Base-by-base conservation (phyloP, 2,888 invertebrate genomes). In the Drosophila suboccidentalis region DNA sequence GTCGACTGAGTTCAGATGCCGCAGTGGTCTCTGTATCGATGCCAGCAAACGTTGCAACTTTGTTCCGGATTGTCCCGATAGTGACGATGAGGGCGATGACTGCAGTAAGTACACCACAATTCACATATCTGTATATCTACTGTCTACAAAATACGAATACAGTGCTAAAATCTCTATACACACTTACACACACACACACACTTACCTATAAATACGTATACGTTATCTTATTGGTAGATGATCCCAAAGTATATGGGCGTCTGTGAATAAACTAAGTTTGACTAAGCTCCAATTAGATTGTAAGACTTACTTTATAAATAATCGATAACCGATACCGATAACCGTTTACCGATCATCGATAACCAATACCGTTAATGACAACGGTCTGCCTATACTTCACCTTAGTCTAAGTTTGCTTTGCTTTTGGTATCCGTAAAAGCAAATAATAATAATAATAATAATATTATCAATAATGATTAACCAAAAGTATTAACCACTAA, bases 1-100 rank as follows among this genome's bases (percentile, higher is more conserved):
- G 1, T 43, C 91, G 2, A 92, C 93, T 58, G 94, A 96, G 89
- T 95, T 94, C 92, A 93, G 93, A 70, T 96, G 96, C 90, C 92
- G 92, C 66, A 94, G 94, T 91, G 94, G 94, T 4, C 90, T 91
- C 29, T 96, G 96, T 91, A 94, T 96, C 74, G 93, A 94, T 41
- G 87, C 81, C 44, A 91, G 89, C 63, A 91, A 90, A 53, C 93
- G 93, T 36, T 96, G 96, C 91, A 93, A 95, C 84, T 92, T 93
- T 36, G 55, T 85, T 4, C 49, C 44, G 15, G 94, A 96, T 75
- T 96, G 96, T 87, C 86, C 90, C 29, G 95, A 95, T 75, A 93
- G 93, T 51, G 94, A 95, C 29, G 96, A 96, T 90, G 96, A 96
- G 91, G 82, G 82, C 68, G 84, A 87, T 4, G 87, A 89, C 61